phyloP scores from a whole-genome alignment of 64 coral and sea anemone species.

The Orbicella faveolata region DNA sequence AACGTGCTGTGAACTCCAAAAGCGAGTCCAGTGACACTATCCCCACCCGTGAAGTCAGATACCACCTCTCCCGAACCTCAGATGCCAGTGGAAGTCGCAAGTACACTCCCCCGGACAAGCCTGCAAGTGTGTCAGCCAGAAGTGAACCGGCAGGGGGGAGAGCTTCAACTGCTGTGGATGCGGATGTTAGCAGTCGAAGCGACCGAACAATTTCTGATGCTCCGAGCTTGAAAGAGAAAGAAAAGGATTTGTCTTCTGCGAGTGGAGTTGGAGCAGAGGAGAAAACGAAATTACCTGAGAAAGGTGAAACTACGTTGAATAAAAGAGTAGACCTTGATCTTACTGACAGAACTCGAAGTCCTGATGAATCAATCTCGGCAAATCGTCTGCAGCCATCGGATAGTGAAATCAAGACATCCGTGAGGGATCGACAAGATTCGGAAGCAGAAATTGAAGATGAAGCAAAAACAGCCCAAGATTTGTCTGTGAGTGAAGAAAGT shows the following conservation, averaged over 20 bases:
- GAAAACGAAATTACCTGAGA: neutral
- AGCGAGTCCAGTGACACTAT: conserved; percentile 6
- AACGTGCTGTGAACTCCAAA: neutral
- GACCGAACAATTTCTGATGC: conserved; percentile 12
- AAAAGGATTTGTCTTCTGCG: neutral
- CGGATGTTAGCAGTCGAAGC: conserved; percentile 19
- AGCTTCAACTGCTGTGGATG: conserved; percentile 6
- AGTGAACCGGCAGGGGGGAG: neutral
- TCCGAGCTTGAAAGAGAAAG: conserved; percentile 24
- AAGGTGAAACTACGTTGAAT: neutral
- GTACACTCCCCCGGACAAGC: conserved; percentile 2
- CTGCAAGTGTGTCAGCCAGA: neutral
- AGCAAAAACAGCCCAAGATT: conserved; percentile 44
- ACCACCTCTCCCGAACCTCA: conserved; percentile 22
- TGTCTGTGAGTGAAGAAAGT: conserved; percentile 42
- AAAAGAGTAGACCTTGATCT: neutral
- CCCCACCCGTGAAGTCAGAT: conserved; percentile 24
- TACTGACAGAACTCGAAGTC: neutral
- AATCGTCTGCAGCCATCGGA: neutral
- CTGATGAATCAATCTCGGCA: neutral
- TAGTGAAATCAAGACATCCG: neutral
- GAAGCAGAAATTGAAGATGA: conserved; percentile 47
- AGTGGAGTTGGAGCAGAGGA: neutral
- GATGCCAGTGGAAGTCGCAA: conserved; percentile 17
- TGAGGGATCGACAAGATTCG: neutral